Conservation (phyloP, 2,113 vertebrate genomes). For the Toxotes chatareus region DNA sequence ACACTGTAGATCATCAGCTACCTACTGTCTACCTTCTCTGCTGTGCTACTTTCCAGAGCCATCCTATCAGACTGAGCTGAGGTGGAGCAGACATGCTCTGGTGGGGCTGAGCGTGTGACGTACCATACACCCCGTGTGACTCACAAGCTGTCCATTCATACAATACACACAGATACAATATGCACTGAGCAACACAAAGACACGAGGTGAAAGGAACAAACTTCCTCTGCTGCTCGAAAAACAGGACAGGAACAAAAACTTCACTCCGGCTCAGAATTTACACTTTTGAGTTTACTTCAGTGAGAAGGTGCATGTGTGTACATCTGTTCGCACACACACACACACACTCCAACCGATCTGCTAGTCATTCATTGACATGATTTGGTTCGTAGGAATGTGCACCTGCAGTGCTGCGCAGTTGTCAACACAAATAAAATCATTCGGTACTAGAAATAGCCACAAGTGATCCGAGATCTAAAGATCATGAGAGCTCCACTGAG, state of each 20-base stretch:
- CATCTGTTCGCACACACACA: not conserved
- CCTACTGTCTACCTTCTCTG: not conserved
- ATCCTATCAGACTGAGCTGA: not conserved
- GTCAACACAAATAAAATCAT: constrained; percentile 43
- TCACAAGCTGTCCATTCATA: not conserved
- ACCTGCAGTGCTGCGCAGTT: constrained; percentile 30
- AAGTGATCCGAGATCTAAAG: constrained; percentile 20
- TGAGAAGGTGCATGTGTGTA: not conserved
- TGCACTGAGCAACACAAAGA: not conserved
- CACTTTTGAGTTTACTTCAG: not conserved
- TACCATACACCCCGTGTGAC: not conserved
- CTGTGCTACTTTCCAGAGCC: not conserved
- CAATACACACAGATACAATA: not conserved
- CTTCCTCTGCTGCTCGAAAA: not conserved
- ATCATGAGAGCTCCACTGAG: constrained; percentile 18
- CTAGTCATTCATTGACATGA: constrained; percentile 35
- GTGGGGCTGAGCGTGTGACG: too few relatives aligned
- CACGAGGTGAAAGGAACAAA: not conserved
- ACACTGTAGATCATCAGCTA: too few relatives aligned
- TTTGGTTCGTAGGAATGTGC: constrained; percentile 47
- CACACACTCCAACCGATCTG: not conserved
- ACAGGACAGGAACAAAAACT: constrained; percentile 10
- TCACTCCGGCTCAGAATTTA: not conserved
- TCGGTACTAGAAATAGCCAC: constrained; percentile 19
- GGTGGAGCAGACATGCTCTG: not conserved